Evolutionary conservation across 1,140 invertebrate genomes (phyloP), one percentile per base, ranked within the genome.

Genomic region (Cylas formicarius): DNA sequence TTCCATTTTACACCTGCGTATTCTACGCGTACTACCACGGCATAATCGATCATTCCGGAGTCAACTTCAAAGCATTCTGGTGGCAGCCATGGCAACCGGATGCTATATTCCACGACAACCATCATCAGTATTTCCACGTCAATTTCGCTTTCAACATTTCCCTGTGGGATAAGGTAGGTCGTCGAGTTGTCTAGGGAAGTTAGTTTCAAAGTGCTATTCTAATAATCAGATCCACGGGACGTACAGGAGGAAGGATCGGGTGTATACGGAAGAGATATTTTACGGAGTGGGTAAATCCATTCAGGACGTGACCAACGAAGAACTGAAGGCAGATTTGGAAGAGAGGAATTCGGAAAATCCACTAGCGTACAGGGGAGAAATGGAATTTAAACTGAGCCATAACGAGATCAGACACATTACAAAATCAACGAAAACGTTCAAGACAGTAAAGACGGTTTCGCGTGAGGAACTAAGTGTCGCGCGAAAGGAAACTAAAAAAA

Each of bases 21-120:
- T 50, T 81, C 4, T 84, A 84, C 63, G 75, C 72, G 28, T 85
- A 82, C 59, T 83, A 82, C 60, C 80, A 85, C 48, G 81, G 81
- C 2, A 81, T 85, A 54, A 74, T 85, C 39, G 78, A 82, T 59
- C 83, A 86, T 66, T 84, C 81, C 0, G 82, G 83, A 16, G 75
- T 85, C 44, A 76, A 80, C 60, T 82, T 85, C 63, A 81, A 82
- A 58, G 66, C 78, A 0, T 64, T 73, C 17, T 85, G 82, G 82
- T 84, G 80, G 80, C 78, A 81, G 59, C 81, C 81, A 0, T 86
- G 82, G 82, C 80, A 84, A 62, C 81, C 81, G 0, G 75, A 80
- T 50, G 77, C 78, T 1, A 78, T 78, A 44, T 85, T 84, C 62
- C 82, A 86, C 50, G 82, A 86, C 55, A 77, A 84, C 57, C 82